Percentiles rank a stretch among this genome's conserved stretches.
Conservation (phyloP, 2,888 invertebrate genomes). For the Eretmocerus hayati region DNA sequence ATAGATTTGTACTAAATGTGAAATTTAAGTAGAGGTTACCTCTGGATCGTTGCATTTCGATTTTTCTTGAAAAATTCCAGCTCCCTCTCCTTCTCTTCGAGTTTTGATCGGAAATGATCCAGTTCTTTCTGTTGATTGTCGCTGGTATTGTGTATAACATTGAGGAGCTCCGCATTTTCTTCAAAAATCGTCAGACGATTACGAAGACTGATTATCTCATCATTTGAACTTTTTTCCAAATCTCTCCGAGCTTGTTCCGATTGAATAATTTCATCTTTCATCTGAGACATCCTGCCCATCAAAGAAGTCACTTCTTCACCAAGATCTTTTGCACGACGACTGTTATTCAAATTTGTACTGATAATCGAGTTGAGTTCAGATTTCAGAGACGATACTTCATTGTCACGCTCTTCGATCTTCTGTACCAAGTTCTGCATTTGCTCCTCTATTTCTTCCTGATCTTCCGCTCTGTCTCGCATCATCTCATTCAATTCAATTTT, state of each 20-base stretch:
- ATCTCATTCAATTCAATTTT: slow-evolving; percentile 25
- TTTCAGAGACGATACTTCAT: slow-evolving; percentile 26
- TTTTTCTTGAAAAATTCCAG: slow-evolving; percentile 29
- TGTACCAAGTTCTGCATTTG: slow-evolving; percentile 26
- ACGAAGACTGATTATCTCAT: slow-evolving; percentile 27
- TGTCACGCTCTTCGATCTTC: slow-evolving; percentile 28
- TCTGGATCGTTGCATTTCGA: slow-evolving; percentile 29
- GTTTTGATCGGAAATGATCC: slow-evolving; percentile 26
- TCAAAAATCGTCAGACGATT: slow-evolving; percentile 27
- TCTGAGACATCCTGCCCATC: slow-evolving; percentile 22
- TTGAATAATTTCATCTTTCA: slow-evolving; percentile 27
- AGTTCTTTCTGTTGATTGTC: slow-evolving; percentile 27
- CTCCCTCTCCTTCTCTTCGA: slow-evolving; percentile 31
- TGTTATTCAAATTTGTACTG: slow-evolving; percentile 27
- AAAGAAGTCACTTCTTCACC: slow-evolving; percentile 26
- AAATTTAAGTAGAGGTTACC: no score
- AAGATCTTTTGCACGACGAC: slow-evolving; percentile 26
- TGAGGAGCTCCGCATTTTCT: slow-evolving; percentile 28
- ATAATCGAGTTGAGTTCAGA: slow-evolving; percentile 22
- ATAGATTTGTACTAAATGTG: no score
- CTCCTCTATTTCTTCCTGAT: slow-evolving; percentile 27
- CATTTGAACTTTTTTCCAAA: slow-evolving; percentile 26
- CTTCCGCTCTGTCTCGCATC: slow-evolving; percentile 25
- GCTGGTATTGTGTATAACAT: slow-evolving; percentile 25
- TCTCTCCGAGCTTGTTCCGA: slow-evolving; percentile 28